phyloP scores from a whole-genome alignment of 2,888 invertebrate species.

The Scrobipalpa atriplicella region DNA sequence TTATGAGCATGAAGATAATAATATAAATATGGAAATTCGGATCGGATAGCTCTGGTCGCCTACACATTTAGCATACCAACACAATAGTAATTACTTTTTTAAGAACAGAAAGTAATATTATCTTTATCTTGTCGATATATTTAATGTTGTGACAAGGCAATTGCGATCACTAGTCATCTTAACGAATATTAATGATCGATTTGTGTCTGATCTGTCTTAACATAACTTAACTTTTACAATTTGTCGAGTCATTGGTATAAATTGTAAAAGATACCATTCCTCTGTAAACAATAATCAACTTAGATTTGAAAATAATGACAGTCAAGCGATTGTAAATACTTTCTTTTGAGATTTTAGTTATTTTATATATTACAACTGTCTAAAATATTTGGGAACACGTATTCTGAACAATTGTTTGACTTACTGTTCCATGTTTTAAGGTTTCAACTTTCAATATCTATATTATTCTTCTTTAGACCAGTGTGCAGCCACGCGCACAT shows the following conservation, averaged over 20 bases:
- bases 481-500: no score
- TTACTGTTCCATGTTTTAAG: no score
- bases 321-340: no score
- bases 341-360: no score
- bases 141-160: neutral
- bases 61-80: neutral
- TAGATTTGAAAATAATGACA: no score
- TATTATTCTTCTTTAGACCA: no score
- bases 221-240: neutral
- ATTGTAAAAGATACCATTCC: conserved; percentile 2
- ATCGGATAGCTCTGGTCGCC: conserved; percentile 56
- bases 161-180: neutral
- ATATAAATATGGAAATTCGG: conserved; percentile 38
- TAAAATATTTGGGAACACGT: neutral
- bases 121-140: neutral
- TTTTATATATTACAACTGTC: no score
- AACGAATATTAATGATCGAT: neutral
- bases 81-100: neutral
- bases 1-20: conserved; percentile 50
- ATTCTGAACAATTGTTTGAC: no score
- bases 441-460: neutral
- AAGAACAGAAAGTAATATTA: neutral
- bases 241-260: conserved; percentile 15
- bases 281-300: no score
- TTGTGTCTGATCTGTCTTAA: neutral